A percentile compares a stretch with the other conserved stretches of the same genome.
phyloP scores from a whole-genome alignment of 2,797 vertebrate genomes.

The Etheostoma perlongum region DNA sequence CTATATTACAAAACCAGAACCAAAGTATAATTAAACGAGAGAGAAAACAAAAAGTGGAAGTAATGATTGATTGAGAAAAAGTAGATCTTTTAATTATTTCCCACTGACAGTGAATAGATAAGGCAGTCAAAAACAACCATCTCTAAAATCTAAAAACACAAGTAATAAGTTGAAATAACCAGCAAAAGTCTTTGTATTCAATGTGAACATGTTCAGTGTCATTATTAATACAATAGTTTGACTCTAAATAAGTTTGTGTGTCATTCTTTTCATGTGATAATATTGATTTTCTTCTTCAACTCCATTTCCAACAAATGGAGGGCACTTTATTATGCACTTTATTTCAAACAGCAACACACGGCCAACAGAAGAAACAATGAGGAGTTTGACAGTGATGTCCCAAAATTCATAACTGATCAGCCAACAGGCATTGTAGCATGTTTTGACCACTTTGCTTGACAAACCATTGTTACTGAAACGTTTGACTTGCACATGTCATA shows the following conservation, averaged over 20 bases:
- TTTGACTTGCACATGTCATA: not conserved
- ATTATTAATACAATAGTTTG: slow-evolving; percentile 11
- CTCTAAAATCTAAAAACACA: slow-evolving; percentile 42
- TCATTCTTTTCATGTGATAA: slow-evolving; percentile 30
- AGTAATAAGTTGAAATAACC: slow-evolving; percentile 33
- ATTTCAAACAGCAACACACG: slow-evolving; percentile 11
- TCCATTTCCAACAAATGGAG: slow-evolving; percentile 11
- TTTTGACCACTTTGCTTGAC: not conserved
- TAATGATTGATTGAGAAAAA: slow-evolving; percentile 40
- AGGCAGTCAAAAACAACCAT: slow-evolving; percentile 39
- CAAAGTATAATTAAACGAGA: not conserved
- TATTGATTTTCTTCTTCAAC: slow-evolving; percentile 8
- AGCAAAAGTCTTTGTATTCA: slow-evolving; percentile 6
- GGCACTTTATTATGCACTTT: not conserved
- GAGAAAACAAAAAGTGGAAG: slow-evolving; percentile 35
- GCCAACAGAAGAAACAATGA: not conserved
- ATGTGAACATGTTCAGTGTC: slow-evolving; percentile 22
- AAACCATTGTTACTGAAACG: not conserved
- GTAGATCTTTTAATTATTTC: slow-evolving; percentile 51
- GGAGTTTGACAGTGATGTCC: not conserved
- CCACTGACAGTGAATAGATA: slow-evolving; percentile 15
- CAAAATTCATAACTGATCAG: not conserved
- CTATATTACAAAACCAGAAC: slow-evolving; percentile 13
- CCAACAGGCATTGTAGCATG: not conserved
- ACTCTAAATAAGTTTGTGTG: slow-evolving; percentile 13